Conservation (phyloP, 2,797 vertebrate genomes). For the Setipinna tenuifilis region DNA sequence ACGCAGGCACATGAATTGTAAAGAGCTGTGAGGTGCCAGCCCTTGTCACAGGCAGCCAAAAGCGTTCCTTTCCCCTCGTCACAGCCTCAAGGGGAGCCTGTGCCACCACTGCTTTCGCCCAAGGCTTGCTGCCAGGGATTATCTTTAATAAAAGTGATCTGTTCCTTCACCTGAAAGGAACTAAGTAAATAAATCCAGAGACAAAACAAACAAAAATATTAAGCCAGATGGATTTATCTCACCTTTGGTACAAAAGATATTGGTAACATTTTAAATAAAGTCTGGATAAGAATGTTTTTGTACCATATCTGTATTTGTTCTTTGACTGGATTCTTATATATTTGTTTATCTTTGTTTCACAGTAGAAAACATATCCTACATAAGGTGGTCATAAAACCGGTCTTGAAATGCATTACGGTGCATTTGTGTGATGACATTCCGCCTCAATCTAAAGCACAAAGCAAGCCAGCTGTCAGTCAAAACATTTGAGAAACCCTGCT, state of each 20-base stretch:
- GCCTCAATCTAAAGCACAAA: neutral
- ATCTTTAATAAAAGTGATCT: slow-evolving; percentile 24
- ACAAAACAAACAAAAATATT: neutral
- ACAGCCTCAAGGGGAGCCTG: neutral
- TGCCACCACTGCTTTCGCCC: neutral
- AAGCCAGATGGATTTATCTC: neutral
- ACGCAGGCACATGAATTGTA: neutral
- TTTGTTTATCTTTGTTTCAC: neutral
- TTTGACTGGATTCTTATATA: neutral
- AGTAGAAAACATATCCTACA: neutral
- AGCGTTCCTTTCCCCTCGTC: neutral
- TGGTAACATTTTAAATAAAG: neutral
- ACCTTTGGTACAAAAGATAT: neutral
- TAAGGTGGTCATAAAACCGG: neutral
- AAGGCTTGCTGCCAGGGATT: slow-evolving; percentile 13
- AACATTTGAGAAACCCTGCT: neutral
- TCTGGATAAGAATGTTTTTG: neutral
- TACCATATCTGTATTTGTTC: neutral
- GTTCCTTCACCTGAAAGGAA: neutral
- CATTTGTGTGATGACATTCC: neutral
- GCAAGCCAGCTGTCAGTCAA: neutral
- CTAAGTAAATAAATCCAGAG: neutral
- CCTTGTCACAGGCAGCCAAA: slow-evolving; percentile 15
- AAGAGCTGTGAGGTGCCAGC: neutral
- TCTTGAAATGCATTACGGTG: neutral